Conservation (phyloP, 2,113 vertebrate species). For the Ceratotherium simum region DNA sequence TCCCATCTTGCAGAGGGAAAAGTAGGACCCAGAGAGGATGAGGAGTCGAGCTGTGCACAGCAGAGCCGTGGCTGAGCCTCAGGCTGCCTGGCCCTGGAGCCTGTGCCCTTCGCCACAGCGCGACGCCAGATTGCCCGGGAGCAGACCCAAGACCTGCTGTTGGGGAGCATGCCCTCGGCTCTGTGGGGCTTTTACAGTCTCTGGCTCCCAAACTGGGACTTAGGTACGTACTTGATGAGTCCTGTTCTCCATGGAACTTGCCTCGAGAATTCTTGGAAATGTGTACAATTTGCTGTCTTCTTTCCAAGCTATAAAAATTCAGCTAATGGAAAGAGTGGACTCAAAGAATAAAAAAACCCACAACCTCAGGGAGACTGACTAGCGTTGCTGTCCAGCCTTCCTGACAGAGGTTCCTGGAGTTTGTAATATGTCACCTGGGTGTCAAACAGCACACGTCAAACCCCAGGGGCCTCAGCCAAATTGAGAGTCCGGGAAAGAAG, state of each 20-base stretch:
- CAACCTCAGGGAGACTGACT: not conserved
- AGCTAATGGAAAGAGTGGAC: constrained; percentile 52
- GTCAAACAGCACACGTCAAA: constrained; percentile 78
- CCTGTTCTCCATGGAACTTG: not conserved
- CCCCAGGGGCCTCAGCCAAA: constrained; percentile 53
- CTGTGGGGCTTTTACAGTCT: not conserved
- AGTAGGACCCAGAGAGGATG: no score
- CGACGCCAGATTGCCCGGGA: accelerated
- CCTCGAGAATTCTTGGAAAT: constrained; percentile 34
- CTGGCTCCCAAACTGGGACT: not conserved
- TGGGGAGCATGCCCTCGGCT: no score
- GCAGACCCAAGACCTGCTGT: not conserved
- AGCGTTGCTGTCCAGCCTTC: constrained; percentile 32
- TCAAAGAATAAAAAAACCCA: not conserved
- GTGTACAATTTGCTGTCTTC: not conserved
- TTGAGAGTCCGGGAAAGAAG: not conserved
- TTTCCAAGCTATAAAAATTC: constrained; percentile 62
- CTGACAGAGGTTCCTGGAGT: constrained; percentile 76
- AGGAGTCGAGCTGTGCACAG: not conserved
- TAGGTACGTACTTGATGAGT: not conserved
- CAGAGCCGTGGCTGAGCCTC: accelerated
- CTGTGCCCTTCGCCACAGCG: accelerated
- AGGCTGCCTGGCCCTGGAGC: not conserved
- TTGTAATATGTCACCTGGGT: constrained; percentile 77
- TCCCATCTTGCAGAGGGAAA: not conserved